A percentile compares a stretch with the other conserved stretches of the same genome.
Conservation (phyloP, 1,140 invertebrate genomes). For the Phymastichus coffea region DNA sequence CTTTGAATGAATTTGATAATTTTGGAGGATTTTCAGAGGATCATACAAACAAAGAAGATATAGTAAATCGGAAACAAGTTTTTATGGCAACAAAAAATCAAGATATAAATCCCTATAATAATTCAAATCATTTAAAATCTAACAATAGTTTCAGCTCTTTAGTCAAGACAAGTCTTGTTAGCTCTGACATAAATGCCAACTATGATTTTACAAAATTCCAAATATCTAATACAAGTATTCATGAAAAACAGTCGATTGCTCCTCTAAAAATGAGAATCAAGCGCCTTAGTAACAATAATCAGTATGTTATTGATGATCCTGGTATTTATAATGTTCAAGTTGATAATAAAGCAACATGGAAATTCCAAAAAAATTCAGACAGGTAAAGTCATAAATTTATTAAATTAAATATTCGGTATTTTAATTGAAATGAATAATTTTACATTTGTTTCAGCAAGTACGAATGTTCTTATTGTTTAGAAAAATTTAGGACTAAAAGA, state of each 20-base stretch:
- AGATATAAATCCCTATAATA: constrained; percentile 1
- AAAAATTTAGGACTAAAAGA: constrained; percentile 23
- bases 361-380: constrained; percentile 11
- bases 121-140: too few relatives aligned
- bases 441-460: constrained; percentile 22
- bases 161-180: too few relatives aligned
- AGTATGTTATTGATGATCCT: constrained; percentile 16
- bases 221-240: not conserved
- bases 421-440: not conserved
- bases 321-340: too few relatives aligned
- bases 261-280: constrained; percentile 23
- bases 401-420: not conserved
- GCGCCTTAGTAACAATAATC: constrained; percentile 17
- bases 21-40: constrained; percentile 21
- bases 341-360: too few relatives aligned
- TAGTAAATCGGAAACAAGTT: too few relatives aligned
- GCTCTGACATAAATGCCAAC: too few relatives aligned
- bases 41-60: not conserved
- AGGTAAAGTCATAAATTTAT: constrained; percentile 3
- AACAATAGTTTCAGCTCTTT: too few relatives aligned
- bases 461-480: constrained; percentile 18
- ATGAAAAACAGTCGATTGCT: not conserved
- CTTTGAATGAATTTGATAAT: constrained; percentile 24
- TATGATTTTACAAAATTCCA: too few relatives aligned
- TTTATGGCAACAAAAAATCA: too few relatives aligned